Base-by-base conservation (phyloP, 2,888 invertebrate species). In the Nomada fucata region DNA sequence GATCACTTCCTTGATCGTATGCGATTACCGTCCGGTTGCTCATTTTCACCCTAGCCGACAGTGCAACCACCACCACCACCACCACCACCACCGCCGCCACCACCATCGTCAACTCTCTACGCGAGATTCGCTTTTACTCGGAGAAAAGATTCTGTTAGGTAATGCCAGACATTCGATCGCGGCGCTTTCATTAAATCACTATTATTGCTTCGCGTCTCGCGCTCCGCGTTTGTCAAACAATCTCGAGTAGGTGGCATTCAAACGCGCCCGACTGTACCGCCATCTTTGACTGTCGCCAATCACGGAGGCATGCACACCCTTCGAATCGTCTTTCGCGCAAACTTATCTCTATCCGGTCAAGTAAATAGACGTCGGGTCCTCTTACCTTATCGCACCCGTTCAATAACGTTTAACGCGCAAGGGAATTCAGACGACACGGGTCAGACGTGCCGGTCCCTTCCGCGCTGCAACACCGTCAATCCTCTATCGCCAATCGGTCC, bases 1-100 rank as follows among this genome's bases (percentile, higher is more conserved):
- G 83, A 83, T 87, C 87, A 82, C 89, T 89, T 88, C 89, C 88
- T 89, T 79, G 82, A 89, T 88, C 85, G 83, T 89, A 85, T 82
- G 85, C 83, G 85, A 88, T 88, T 89, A 89, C 89, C 81, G 76
- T 57, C 84, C 76, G 64, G 73, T 73, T 76, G 74, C 68, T 82
- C 70, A 74, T 87, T 85, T 85, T 86, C 79, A 77, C 79, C 77
- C 76, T 63, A 64, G 55, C 55, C 70, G 73, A n/a, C 23, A 74
- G 69, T 61, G n/a, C 52, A 69, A 50, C 60, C 67, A 23, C 59
- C 57, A 42, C 59, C 74, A 9, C 65, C 69, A 50, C 52, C 69
- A 67, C 42, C 73, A 23, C 44, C 70, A 29, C 26, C 79, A 9
- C 61, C 69, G 42, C n/a, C 69, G 67, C 42, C 73, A 23, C 44